Conservation (phyloP, 2,113 vertebrate species). For the Camelus dromedarius region DNA sequence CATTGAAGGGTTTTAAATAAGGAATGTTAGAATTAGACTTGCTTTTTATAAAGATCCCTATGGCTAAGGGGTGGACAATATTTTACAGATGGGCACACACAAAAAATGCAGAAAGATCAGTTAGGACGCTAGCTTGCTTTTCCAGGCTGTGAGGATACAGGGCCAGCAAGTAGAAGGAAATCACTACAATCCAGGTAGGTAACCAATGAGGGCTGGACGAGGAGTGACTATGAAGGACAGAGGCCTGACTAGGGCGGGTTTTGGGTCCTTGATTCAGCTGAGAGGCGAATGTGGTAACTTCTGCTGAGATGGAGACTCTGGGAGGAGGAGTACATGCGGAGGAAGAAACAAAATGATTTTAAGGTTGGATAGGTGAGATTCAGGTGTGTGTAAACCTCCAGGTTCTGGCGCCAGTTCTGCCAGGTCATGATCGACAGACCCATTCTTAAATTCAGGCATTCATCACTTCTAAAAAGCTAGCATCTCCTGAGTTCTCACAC, state of each 20-base stretch:
- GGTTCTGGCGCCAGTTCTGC: not conserved
- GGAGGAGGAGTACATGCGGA: too few species aligned
- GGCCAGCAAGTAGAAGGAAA: not conserved
- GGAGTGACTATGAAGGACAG: not conserved
- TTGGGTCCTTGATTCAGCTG: not conserved
- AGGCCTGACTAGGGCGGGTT: not conserved
- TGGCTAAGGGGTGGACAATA: not conserved
- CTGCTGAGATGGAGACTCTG: not conserved
- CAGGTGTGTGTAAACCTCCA: not conserved
- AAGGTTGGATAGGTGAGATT: not conserved
- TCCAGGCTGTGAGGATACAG: not conserved
- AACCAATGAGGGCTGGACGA: accelerated
- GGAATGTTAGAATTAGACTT: not conserved
- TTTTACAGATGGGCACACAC: not conserved
- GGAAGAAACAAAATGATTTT: not conserved
- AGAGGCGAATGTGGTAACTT: not conserved
- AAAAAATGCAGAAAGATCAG: not conserved
- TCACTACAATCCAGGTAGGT: not conserved
- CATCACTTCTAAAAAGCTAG: not conserved
- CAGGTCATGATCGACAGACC: accelerated
- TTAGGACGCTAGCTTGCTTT: not conserved
- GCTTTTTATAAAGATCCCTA: not conserved
- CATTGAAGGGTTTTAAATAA: not conserved
- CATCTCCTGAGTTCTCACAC: not conserved
- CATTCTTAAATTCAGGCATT: not conserved